These are phyloP conservation scores for Brachypteracias leptosomus DNA, from an alignment of 2,113 vertebrate genomes.

Conservation along the genomic window DNA sequence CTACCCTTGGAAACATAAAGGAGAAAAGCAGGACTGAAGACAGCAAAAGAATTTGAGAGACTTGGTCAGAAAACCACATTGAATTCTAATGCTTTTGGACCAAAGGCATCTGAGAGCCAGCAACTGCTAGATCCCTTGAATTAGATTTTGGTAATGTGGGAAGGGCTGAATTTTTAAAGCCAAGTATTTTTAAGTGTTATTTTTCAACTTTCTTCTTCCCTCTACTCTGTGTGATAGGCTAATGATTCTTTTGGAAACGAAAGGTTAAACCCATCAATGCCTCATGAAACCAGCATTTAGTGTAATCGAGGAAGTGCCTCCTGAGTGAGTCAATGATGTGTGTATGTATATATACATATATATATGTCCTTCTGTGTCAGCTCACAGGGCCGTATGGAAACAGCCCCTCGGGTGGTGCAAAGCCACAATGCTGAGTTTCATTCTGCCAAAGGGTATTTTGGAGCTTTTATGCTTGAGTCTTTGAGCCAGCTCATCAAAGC, in stretches of 20 bases:
- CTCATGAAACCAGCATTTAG: neutral
- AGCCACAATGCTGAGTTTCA: neutral
- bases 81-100: neutral
- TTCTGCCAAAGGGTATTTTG: neutral
- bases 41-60: neutral
- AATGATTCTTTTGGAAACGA: neutral
- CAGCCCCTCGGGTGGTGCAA: neutral
- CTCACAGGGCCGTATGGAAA: neutral
- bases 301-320: neutral
- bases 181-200: neutral
- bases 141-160: neutral
- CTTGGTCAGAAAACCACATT: neutral
- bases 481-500: neutral
- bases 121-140: neutral
- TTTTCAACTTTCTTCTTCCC: neutral
- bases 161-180: neutral
- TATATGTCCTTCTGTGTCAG: neutral
- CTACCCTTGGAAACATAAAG: conserved; percentile 94
- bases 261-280: neutral
- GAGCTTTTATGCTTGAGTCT: neutral
- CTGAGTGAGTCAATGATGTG: neutral
- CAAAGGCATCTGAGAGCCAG: neutral
- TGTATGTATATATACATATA: neutral
- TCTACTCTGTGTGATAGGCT: neutral
- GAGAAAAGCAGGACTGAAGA: conserved; percentile 84